Conservation (phyloP, 2,888 invertebrate genomes). For the Liodrosophila aerea region DNA sequence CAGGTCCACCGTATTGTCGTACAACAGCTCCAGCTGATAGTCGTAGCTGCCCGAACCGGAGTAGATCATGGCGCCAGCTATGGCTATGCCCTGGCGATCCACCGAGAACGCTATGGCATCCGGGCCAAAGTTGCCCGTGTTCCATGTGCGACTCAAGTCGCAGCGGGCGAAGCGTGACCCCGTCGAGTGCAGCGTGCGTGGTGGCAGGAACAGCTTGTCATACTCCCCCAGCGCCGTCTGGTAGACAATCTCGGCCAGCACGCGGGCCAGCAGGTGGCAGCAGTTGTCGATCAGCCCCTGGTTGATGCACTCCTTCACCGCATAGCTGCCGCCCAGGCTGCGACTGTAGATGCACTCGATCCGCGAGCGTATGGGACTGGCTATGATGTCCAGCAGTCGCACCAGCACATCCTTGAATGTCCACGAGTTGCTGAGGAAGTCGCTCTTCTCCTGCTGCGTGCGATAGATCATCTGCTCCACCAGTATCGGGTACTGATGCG, state of each 20-base stretch:
- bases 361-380: slow-evolving; percentile 87
- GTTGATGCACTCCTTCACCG: slow-evolving; percentile 79
- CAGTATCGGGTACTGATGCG: slow-evolving; percentile 89
- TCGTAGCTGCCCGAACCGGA: slow-evolving; percentile 94
- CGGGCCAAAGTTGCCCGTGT: slow-evolving; percentile 97
- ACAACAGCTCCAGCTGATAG: slow-evolving; percentile 94
- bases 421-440: slow-evolving; percentile 82
- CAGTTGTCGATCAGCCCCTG: slow-evolving; percentile 86
- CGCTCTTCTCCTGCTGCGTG: slow-evolving; percentile 83
- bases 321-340: slow-evolving; percentile 81
- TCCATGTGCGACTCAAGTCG: slow-evolving; percentile 96
- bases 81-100: slow-evolving; percentile 92
- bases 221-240: slow-evolving; percentile 88
- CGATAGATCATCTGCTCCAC: slow-evolving; percentile 91
- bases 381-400: slow-evolving; percentile 90
- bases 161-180: slow-evolving; percentile 95
- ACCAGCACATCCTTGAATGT: slow-evolving; percentile 91
- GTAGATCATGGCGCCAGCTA: slow-evolving; percentile 95
- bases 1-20: slow-evolving; percentile 85
- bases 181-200: slow-evolving; percentile 91
- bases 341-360: slow-evolving; percentile 82
- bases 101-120: slow-evolving; percentile 98
- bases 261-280: slow-evolving; percentile 90
- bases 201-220: slow-evolving; percentile 82
- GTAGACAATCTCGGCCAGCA: slow-evolving; percentile 93